These are phyloP conservation scores for Sebastes hubbsi DNA, from an alignment of 2,797 vertebrate species.

Conservation along the genomic window DNA sequence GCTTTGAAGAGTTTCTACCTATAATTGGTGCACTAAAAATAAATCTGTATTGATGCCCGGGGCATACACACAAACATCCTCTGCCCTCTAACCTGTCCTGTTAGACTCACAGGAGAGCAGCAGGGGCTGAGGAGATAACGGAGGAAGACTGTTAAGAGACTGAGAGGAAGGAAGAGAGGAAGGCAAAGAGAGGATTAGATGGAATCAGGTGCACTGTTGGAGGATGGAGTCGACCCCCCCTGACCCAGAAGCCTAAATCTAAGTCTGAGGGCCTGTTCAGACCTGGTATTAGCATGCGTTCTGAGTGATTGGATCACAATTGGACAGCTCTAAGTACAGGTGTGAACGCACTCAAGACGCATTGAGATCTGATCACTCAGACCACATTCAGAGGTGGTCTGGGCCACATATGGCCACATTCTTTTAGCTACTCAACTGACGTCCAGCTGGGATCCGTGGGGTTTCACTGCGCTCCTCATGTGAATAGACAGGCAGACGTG, in stretches of 20 bases:
- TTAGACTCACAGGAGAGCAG: constrained; percentile 14
- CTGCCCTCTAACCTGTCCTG: constrained; percentile 26
- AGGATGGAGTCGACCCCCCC: constrained; percentile 10
- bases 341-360: too few species aligned
- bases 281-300: too few species aligned
- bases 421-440: too few species aligned
- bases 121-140: constrained; percentile 25
- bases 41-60: not conserved
- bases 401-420: too few species aligned
- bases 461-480: too few species aligned
- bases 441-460: too few species aligned
- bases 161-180: constrained; percentile 29
- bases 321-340: too few species aligned
- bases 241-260: constrained; percentile 1
- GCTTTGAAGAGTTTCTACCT: not conserved
- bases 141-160: constrained; percentile 7
- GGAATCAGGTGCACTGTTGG: constrained; percentile 16
- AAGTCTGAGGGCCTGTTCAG: not conserved
- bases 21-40: constrained; percentile 4
- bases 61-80: not conserved
- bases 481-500: too few species aligned
- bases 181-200: constrained; percentile 32
- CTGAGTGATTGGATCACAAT: too few species aligned
- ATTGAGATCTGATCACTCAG: too few species aligned
- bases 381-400: too few species aligned